Base-by-base conservation (phyloP, 2,888 invertebrate genomes). In the Chrysolina oricalcia region DNA sequence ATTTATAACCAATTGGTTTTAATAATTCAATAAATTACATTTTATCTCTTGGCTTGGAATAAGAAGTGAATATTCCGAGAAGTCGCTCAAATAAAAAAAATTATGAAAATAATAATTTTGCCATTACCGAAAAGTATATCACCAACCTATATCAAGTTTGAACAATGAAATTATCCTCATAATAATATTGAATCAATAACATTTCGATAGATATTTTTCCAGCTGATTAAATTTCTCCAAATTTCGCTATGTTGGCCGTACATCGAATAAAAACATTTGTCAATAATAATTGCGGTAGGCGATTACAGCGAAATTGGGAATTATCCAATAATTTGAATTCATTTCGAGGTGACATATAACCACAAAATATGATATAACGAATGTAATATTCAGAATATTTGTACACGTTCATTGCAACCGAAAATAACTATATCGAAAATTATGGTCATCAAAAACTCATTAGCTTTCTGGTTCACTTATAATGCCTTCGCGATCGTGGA, bases 281-380 rank as follows among this genome's bases (percentile, higher is more conserved):
- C 2, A 17, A 11, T 53, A 17, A 11, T 53, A 53, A 53, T 11
- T 53, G 53, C 21, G 15, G 13, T 59, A n/a, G 23, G 23, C 15
- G 5, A 15, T 46, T 15, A 46, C 13, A 46, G 2, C 5, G 15
- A 35, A 35, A 59, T 15, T 27, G 6, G 15, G n/a, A 59, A 27
- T 35, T 9, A 59, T 59, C n/a, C 35, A 15, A 35, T 59, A 59
- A 59, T 59, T 59, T 27, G 10, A n/a, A 59, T 59, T n/a, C 35
- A 59, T 59, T 59, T 59, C 11, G 59, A 17, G 15, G 23, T 59
- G 6, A 35, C 35, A 59, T 27, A 59, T 27, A 27, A 59, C 59
- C 59, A 35, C 59, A 27, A 35, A 59, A 59, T 59, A 27, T 59
- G 35, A 59, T 59, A 59, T 59, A 59, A 59, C 59, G 59, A 59